Evolutionary conservation across 2,113 vertebrate species (phyloP), one percentile per base, ranked within the genome.

Genomic region (Beaufortia kweichowensis): DNA sequence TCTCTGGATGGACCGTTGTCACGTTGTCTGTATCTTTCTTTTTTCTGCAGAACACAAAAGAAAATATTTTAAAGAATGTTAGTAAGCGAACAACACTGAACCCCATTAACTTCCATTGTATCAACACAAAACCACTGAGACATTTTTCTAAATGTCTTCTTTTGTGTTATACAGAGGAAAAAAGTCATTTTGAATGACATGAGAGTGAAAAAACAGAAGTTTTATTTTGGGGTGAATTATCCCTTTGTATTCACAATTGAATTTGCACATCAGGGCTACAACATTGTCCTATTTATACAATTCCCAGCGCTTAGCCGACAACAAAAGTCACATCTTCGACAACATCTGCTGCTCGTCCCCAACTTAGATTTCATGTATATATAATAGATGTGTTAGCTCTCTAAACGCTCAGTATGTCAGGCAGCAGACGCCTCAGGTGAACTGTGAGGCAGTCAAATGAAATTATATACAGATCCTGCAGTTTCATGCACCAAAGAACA

Each of bases 1-100:
- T 90, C 92, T 93, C 92, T 93, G 71, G 35, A 79, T 66, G 56
- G 75, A 53, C 69, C 59, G 72, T 41, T 64, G 65, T 43, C 53
- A 68, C 74, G 67, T 61, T 10, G 79, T 66, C n/a, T 65, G n/a
- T n/a, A n/a, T n/a, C n/a, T n/a, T n/a, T n/a, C n/a, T n/a, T n/a
- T n/a, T n/a, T n/a, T n/a, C n/a, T n/a, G n/a, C n/a, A n/a, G n/a
- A n/a, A n/a, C n/a, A n/a, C n/a, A n/a, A n/a, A n/a, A n/a, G n/a
- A n/a, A n/a, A n/a, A n/a, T n/a, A n/a, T n/a, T n/a, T n/a, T n/a
- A n/a, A n/a, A n/a, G n/a, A n/a, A n/a, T n/a, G n/a, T n/a, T n/a
- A n/a, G n/a, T n/a, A n/a, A n/a, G n/a, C n/a, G n/a, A n/a, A n/a
- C n/a, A n/a, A n/a, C n/a, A n/a, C n/a, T n/a, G n/a, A n/a, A n/a